Conservation (phyloP, 2,888 invertebrate species). For the Scaptomyza caliginosa region DNA sequence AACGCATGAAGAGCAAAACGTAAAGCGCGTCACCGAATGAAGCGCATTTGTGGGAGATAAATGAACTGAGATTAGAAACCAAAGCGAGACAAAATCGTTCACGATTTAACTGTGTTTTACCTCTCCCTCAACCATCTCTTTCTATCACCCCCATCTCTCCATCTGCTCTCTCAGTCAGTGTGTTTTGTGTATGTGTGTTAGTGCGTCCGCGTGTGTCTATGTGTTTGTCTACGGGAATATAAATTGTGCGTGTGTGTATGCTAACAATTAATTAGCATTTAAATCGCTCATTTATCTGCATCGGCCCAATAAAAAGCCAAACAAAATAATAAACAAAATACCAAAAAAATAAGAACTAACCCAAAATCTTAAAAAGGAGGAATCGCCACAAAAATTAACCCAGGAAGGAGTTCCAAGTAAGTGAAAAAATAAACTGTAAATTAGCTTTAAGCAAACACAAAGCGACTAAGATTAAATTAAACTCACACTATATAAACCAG, state of each 20-base stretch:
- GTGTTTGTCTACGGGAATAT: constrained; percentile 11
- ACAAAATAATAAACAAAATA: constrained; percentile 19
- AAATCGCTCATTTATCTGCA: constrained; percentile 64
- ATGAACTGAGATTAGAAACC: constrained; percentile 47
- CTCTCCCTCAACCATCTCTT: not conserved
- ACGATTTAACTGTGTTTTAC: constrained; percentile 2
- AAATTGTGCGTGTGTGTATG: constrained; percentile 25
- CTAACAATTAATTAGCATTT: constrained; percentile 70
- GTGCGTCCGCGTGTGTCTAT: constrained; percentile 7
- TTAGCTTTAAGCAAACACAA: constrained; percentile 42
- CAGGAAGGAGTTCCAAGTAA: constrained; percentile 31
- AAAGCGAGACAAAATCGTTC: constrained; percentile 39
- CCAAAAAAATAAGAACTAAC: too few species aligned
- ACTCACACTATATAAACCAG: constrained; percentile 9
- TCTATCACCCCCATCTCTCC: not conserved
- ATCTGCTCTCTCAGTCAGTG: not conserved
- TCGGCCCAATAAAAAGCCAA: constrained; percentile 49
- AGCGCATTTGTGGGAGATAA: constrained; percentile 36
- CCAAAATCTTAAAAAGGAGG: too few species aligned
- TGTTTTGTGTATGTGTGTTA: constrained; percentile 8
- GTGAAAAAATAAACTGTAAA: constrained; percentile 26
- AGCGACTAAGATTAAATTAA: constrained; percentile 34
- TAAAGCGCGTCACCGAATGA: constrained; percentile 24
- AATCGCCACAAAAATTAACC: not conserved
- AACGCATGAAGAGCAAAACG: constrained; percentile 30